phyloP scores from a whole-genome alignment of 2,888 invertebrate genomes.

The Lissonota sp. region DNA sequence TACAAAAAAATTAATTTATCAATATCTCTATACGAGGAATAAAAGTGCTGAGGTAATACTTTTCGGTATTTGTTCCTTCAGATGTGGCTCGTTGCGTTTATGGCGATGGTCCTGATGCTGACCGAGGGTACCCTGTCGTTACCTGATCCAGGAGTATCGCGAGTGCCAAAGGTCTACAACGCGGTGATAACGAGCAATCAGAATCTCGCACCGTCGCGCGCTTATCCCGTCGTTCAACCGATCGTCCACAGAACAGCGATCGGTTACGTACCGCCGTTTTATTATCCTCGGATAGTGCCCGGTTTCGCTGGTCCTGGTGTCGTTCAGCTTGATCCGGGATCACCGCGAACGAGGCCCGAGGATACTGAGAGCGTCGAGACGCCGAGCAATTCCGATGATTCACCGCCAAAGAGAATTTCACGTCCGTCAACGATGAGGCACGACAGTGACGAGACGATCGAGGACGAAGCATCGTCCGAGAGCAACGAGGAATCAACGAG shows the following conservation, averaged over 20 bases:
- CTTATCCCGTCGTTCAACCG: slow-evolving; percentile 90
- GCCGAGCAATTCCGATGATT: neutral
- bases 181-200: slow-evolving; percentile 92
- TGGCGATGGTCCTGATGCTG: slow-evolving; percentile 64
- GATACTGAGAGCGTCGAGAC: slow-evolving; percentile 55
- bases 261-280: slow-evolving; percentile 82
- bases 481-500: neutral
- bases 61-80: slow-evolving; percentile 30
- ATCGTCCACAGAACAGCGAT: slow-evolving; percentile 88
- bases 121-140: slow-evolving; percentile 73
- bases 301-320: slow-evolving; percentile 73
- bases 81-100: slow-evolving; percentile 55
- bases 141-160: slow-evolving; percentile 84
- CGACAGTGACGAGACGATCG: slow-evolving; percentile 42
- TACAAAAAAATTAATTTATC: neutral
- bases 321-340: slow-evolving; percentile 50
- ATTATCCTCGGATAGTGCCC: slow-evolving; percentile 76
- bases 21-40: slow-evolving; percentile 7
- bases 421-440: slow-evolving; percentile 6
- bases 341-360: slow-evolving; percentile 37
- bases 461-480: slow-evolving; percentile 7
- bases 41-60: neutral
- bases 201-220: slow-evolving; percentile 90
- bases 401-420: slow-evolving; percentile 36
- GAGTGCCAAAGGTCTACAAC: slow-evolving; percentile 91